phyloP scores from a whole-genome alignment of 30 jellyfish, hydroid and myxozoan genomes.

The Hydractinia echinata region DNA sequence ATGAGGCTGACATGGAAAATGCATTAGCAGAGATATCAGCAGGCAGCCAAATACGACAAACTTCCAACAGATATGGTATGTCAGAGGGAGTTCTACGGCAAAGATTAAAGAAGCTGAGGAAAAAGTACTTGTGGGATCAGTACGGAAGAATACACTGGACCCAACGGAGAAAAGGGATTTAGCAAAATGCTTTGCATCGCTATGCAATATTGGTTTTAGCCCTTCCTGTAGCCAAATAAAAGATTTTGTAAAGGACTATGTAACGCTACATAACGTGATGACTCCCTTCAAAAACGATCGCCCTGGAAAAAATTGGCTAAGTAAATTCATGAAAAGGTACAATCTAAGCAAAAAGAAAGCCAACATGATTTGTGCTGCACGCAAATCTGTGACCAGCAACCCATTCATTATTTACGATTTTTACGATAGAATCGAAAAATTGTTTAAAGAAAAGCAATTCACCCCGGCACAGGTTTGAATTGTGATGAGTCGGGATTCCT shows the following conservation, averaged over 20 bases:
- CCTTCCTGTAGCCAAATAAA: background rate
- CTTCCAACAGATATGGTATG: background rate
- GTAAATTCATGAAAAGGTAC: background rate
- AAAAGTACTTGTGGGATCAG: slow-evolving; percentile 3
- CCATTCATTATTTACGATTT: background rate
- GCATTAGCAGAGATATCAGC: background rate
- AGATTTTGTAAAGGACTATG: background rate
- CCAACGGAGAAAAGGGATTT: background rate
- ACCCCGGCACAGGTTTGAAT: slow-evolving; percentile 13
- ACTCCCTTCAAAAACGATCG: background rate
- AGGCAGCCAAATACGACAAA: background rate
- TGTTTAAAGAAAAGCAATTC: background rate
- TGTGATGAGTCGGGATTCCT: slow-evolving; percentile 19
- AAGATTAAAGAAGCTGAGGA: background rate
- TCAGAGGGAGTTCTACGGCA: background rate
- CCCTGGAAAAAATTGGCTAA: background rate
- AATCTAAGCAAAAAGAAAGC: background rate
- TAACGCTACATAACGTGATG: background rate
- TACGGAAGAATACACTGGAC: background rate
- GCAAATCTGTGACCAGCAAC: slow-evolving; percentile 2
- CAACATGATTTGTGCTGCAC: background rate
- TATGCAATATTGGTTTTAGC: background rate
- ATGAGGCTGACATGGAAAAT: background rate
- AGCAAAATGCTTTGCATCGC: background rate
- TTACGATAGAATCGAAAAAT: background rate